Conservation (phyloP, 2,888 invertebrate species). For the Metalampra italica region DNA sequence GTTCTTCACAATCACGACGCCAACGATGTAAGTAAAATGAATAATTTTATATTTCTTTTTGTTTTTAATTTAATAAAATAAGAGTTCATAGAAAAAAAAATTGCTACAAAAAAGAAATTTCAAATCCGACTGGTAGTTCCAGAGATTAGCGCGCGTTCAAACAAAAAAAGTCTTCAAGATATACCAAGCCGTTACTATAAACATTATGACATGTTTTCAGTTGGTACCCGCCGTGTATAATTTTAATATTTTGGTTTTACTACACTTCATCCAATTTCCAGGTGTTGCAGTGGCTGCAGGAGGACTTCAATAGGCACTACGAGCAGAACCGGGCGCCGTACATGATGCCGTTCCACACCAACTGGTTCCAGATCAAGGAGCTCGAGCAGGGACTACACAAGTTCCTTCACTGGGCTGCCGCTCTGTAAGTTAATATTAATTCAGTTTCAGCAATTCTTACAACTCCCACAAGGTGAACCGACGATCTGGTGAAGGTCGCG, state of each 20-base stretch:
- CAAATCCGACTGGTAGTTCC: too few relatives aligned
- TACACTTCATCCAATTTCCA: conserved; percentile 49
- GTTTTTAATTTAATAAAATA: too few relatives aligned
- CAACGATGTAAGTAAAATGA: conserved; percentile 64
- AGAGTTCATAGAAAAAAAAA: too few relatives aligned
- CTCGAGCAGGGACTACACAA: conserved; percentile 89
- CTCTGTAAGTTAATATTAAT: conserved; percentile 42
- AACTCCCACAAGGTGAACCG: too few relatives aligned
- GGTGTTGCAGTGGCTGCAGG: conserved; percentile 92
- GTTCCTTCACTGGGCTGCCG: conserved; percentile 89
- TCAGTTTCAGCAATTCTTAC: neutral
- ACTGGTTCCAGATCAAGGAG: conserved; percentile 95
- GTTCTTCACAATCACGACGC: conserved; percentile 92
- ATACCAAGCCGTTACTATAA: too few relatives aligned
- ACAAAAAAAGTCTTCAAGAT: too few relatives aligned
- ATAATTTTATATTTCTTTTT: conserved; percentile 8
- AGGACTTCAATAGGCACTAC: conserved; percentile 91
- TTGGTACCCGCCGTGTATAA: too few relatives aligned
- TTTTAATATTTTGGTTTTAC: too few relatives aligned
- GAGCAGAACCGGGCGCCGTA: conserved; percentile 93
- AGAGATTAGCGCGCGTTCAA: too few relatives aligned
- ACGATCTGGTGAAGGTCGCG: too few relatives aligned
- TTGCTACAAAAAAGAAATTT: too few relatives aligned
- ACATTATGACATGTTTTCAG: too few relatives aligned
- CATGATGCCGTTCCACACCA: conserved; percentile 97